phyloP scores from a whole-genome alignment of 2,113 vertebrate species.

The Sinocyclocheilus anophthalmus region DNA sequence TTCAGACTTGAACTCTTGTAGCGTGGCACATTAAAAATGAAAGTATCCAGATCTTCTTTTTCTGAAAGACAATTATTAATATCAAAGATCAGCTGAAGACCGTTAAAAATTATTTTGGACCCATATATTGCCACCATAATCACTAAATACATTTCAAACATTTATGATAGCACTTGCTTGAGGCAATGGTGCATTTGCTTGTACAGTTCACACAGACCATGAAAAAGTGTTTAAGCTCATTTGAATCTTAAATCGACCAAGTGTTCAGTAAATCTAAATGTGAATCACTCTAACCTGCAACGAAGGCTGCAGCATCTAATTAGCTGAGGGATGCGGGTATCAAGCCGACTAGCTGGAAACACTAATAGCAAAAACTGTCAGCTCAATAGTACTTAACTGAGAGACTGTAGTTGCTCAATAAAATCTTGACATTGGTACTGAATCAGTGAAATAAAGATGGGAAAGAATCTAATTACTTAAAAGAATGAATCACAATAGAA shows the following conservation, averaged over 20 bases:
- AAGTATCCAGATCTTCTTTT: conserved; percentile 88
- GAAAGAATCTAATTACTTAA: background rate
- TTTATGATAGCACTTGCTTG: background rate
- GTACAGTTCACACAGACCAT: background rate
- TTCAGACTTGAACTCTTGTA: conserved; percentile 49
- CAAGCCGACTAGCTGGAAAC: background rate
- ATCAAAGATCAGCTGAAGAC: background rate
- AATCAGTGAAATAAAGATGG: background rate
- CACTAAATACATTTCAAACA: background rate
- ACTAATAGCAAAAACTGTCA: background rate
- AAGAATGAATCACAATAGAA: background rate
- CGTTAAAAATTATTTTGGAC: background rate
- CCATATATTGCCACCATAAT: background rate
- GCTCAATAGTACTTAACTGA: background rate
- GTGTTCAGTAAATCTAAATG: background rate
- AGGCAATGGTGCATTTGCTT: background rate
- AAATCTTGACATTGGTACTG: background rate
- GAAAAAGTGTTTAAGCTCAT: background rate
- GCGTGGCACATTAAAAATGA: conserved; percentile 77
- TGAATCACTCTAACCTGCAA: background rate
- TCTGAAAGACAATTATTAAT: conserved; percentile 70
- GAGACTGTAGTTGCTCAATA: background rate
- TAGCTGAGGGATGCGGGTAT: background rate
- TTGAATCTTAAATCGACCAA: background rate
- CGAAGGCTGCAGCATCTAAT: background rate